A percentile compares a stretch with the other conserved stretches of the same genome.
phyloP scores from a whole-genome alignment of 1,140 invertebrate genomes.

The Streblospio benedicti region DNA sequence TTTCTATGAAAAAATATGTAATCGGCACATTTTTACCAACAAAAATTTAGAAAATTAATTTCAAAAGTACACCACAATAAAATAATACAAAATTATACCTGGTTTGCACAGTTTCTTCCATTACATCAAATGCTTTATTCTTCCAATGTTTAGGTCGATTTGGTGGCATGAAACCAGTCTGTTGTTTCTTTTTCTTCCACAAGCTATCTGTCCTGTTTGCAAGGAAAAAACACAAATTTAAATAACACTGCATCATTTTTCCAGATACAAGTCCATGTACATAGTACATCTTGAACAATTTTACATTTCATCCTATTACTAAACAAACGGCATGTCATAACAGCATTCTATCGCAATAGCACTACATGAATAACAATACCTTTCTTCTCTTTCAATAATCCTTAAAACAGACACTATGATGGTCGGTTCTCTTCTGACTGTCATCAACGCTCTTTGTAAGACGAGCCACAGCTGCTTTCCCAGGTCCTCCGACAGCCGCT shows the following conservation, averaged over 20 bases:
- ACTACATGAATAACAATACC: too few relatives aligned
- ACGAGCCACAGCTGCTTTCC: conserved; percentile 79
- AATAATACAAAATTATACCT: conserved; percentile 27
- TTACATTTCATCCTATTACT: too few relatives aligned
- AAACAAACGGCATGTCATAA: too few relatives aligned
- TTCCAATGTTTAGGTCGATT: conserved; percentile 89
- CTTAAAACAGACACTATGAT: conserved; percentile 90
- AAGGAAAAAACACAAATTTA: too few relatives aligned
- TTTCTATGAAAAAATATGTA: too few relatives aligned
- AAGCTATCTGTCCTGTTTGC: conserved; percentile 32
- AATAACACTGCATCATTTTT: too few relatives aligned
- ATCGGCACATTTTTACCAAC: too few relatives aligned
- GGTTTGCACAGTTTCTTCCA: conserved; percentile 67
- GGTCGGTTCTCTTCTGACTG: conserved; percentile 87
- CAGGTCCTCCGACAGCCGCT: conserved; percentile 77
- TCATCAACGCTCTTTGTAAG: conserved; percentile 80
- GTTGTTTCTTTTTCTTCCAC: conserved; percentile 36
- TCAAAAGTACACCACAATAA: too few relatives aligned
- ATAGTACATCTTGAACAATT: too few relatives aligned
- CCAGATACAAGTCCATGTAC: too few relatives aligned
- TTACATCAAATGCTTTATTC: conserved; percentile 64
- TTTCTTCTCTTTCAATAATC: conserved; percentile 95
- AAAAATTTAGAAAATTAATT: too few relatives aligned
- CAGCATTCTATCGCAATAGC: too few relatives aligned
- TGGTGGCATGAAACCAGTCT: conserved; percentile 72